These are phyloP conservation scores for Malthinus seriepunctatus DNA, from an alignment of 2,888 invertebrate species.

Conservation along the genomic window DNA sequence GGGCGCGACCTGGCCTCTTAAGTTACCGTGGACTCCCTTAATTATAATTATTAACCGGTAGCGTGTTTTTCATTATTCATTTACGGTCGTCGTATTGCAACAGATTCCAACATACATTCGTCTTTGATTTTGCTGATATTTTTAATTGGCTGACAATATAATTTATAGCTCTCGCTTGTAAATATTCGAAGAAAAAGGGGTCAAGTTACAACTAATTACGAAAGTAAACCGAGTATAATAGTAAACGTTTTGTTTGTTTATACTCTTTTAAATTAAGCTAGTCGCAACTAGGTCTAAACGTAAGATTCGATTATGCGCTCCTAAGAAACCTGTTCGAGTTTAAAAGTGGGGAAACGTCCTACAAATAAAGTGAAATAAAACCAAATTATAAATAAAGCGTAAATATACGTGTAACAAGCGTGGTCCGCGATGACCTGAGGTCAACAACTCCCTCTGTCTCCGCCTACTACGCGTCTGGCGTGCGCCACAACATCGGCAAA, in stretches of 20 bases:
- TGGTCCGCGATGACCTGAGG: conserved; percentile 55
- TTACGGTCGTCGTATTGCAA: conserved; percentile 41
- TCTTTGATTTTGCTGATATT: conserved; percentile 35
- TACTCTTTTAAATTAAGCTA: not conserved
- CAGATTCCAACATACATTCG: conserved; percentile 21
- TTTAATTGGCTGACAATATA: conserved; percentile 34
- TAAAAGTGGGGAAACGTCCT: conserved; percentile 41
- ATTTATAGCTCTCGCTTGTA: conserved; percentile 23
- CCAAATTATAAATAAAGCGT: conserved; percentile 48
- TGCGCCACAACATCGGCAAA: conserved; percentile 36
- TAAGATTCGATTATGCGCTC: conserved; percentile 37
- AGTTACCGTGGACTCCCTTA: conserved; percentile 48
- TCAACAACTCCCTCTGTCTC: conserved; percentile 56
- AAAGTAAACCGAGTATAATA: not conserved
- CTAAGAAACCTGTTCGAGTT: conserved; percentile 39
- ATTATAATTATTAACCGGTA: conserved; percentile 53
- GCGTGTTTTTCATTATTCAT: conserved; percentile 50
- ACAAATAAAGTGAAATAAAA: conserved; percentile 45
- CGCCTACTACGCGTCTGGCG: conserved; percentile 54
- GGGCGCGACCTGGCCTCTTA: conserved; percentile 23
- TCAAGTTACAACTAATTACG: not conserved
- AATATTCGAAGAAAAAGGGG: conserved; percentile 13
- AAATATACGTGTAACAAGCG: conserved; percentile 47
- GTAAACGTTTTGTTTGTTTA: not conserved
- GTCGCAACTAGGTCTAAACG: conserved; percentile 35